phyloP scores from a whole-genome alignment of 2,797 vertebrate species.

The Avahi laniger region DNA sequence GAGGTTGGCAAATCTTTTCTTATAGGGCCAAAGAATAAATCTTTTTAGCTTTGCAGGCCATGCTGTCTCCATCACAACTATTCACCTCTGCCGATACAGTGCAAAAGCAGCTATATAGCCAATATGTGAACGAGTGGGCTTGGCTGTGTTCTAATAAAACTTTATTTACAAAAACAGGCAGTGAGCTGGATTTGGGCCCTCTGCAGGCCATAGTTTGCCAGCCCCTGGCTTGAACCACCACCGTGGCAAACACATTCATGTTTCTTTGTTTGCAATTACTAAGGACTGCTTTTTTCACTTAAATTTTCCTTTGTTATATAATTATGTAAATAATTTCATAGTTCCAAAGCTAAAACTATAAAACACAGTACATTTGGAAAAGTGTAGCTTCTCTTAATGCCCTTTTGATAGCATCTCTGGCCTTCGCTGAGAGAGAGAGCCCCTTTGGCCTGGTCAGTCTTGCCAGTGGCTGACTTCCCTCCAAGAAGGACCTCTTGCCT shows the following conservation, averaged over 20 bases:
- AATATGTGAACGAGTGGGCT: neutral
- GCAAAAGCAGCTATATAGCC: no score
- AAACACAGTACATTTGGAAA: neutral
- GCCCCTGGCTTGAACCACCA: neutral
- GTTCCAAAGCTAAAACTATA: neutral
- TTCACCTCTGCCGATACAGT: fast-evolving
- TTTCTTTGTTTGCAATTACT: neutral
- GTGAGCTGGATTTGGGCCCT: neutral
- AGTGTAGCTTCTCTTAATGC: neutral
- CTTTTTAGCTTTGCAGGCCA: no score
- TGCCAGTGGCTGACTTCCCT: constrained; percentile 70
- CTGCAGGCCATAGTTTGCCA: neutral
- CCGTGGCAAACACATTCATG: no score
- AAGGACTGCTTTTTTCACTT: neutral
- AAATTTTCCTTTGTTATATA: neutral
- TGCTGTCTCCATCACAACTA: fast-evolving
- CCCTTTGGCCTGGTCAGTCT: constrained; percentile 55
- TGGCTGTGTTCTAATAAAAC: neutral
- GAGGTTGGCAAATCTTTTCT: neutral
- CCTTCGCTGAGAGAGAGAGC: neutral
- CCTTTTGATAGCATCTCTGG: neutral
- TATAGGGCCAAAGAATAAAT: neutral
- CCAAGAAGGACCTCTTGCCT: constrained; percentile 50
- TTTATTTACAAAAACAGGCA: neutral
- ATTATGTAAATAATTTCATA: neutral